Evolutionary conservation across 2,888 invertebrate species (phyloP), one percentile per base, ranked within the genome.

Genomic region (Willowsia nigromaculata): DNA sequence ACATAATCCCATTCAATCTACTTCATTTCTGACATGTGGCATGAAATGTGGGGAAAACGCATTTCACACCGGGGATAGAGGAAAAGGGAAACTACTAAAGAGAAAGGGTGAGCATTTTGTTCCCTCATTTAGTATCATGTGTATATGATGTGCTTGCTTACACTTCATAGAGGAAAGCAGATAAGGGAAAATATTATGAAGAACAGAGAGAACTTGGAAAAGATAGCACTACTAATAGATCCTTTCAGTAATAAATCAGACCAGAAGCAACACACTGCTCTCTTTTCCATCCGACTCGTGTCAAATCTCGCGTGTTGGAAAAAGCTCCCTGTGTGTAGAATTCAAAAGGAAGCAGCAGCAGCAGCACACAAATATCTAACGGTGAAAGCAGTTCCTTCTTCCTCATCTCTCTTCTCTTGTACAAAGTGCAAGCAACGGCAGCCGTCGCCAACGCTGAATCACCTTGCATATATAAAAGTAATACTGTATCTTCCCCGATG

Each of bases 1-100:
- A 33, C 65, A 33, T 65, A 65, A 65, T 65, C 65, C 65, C 37
- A 1, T 40, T 68, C 68, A 68, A 68, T 68, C 68, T 68, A 37
- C 68, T 68, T 40, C 68, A 68, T 68, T 68, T 68, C 40, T 68
- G 68, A 68, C 68, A 68, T 68, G 68, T 68, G 68, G 68, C 40
- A 68, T 68, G 40, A 68, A 40, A 40, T 68, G 18, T 68, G 62
- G 62, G n/a, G 5, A 62, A 62, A 62, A 25, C 30, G 62, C 30
- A 65, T 9, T 40, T 40, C 40, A 40, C 68, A 68, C 9, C 37
- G 18, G 11, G 40, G 25, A 9, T 1, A n/a, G 68, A 11, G 37
- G 22, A n/a, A 11, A 9, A 22, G 9, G 68, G n/a, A n/a, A n/a
- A n/a, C n/a, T n/a, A n/a, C n/a, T 7, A 40, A 22, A 40, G 40